Base-by-base conservation (phyloP, 2,113 vertebrate genomes). In the Saimiri boliviensis region DNA sequence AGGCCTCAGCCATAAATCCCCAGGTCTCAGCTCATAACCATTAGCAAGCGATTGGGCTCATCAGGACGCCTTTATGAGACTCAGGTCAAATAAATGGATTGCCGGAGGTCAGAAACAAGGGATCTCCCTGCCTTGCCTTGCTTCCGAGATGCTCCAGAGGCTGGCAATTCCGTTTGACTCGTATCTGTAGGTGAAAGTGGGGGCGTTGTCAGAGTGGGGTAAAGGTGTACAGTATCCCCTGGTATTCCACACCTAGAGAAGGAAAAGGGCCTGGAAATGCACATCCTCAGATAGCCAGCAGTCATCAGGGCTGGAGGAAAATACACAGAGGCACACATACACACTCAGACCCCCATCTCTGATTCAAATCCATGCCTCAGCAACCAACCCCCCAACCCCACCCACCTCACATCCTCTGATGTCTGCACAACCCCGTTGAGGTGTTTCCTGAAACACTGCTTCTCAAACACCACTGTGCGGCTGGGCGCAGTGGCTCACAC, bases 11-110 rank as follows among this genome's bases (percentile, higher is more conserved):
- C 96, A 96, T 98, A 98, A 98, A 98, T 98, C 96, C 79, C 20
- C 68, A 95, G 96, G 97, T 98, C 96, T 96, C 97, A 93, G 96
- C 96, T 97, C 97, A 97, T 95, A 97, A 97, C 97, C 98, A 97
- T 98, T 98, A 98, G 95, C 93, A 80, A 97, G 97, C 68, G 0
- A 81, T 94, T 94, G 95, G 79, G 96, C 98, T 98, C 80, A 97
- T 97, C 37, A 92, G 83, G 92, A 97, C 25, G 96, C 96, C 86
- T 97, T 98, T 98, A 98, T 93, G 94, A 79, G 97, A 96, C 97
- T 98, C n/a, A 20, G 97, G 74, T 97, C 96, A 97, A 97, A 98
- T 97, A 97, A 94, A 98, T 98, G 97, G 97, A 95, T 97, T 54
- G 89, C 88, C 70, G 0, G 92, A 77, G 89, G 97, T 97, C 98